A percentile compares a stretch with the other conserved stretches of the same genome.
Evolutionary conservation across 1,140 invertebrate genomes (phyloP).

Genomic region (Orchestia grillus): DNA sequence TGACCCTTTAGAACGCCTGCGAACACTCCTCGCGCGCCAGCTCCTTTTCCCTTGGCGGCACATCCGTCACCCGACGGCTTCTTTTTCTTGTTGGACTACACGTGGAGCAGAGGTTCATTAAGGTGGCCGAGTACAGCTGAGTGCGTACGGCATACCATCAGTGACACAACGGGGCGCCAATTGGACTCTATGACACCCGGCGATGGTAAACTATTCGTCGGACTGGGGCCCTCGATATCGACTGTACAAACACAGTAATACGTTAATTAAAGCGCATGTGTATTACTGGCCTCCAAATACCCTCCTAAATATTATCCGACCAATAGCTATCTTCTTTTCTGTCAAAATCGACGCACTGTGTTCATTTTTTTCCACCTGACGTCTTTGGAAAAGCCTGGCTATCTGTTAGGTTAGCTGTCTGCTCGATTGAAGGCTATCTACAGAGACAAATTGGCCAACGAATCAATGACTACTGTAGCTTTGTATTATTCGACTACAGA

Average conservation of each 20-base stretch:
- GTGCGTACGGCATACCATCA: slow-evolving; percentile 4
- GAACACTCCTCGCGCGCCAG: not conserved
- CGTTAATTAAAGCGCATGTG: not conserved
- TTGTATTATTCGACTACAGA: not conserved
- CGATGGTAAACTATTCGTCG: not conserved
- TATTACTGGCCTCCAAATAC: not conserved
- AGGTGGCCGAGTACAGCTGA: not conserved
- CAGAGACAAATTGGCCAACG: not conserved
- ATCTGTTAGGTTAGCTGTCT: not conserved
- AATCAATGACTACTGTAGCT: not conserved
- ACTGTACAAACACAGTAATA: not conserved
- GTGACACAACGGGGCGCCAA: slow-evolving; percentile 15
- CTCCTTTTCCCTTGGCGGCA: not conserved
- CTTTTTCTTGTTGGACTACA: not conserved
- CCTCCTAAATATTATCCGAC: not conserved
- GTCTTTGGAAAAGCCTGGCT: not conserved
- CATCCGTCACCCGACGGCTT: not conserved
- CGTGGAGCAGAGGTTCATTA: not conserved
- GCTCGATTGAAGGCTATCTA: not conserved
- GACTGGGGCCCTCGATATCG: not conserved
- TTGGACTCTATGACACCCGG: not conserved
- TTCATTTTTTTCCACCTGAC: not conserved
- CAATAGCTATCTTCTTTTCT: not conserved
- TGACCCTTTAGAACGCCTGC: not conserved
- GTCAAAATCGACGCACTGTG: not conserved